Evolutionary conservation across 2,888 invertebrate species (phyloP), one percentile per base, ranked within the genome.

Genomic region (Epinotia ramella): DNA sequence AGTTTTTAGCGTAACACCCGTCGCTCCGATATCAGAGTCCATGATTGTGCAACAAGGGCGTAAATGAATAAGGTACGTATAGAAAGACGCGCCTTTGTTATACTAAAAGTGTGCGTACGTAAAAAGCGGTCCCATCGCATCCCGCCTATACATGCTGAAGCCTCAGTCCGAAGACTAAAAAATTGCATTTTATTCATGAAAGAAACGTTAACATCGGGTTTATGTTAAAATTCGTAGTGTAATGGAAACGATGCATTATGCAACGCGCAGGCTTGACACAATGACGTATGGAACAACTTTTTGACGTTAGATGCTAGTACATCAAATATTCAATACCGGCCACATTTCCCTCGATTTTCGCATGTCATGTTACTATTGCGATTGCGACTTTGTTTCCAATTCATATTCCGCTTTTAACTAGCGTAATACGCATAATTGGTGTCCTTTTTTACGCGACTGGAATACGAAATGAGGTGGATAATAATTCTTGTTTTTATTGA

Each of bases 241-340:
- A 94, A 94, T 94, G 93, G 91, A 94, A 93, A 92, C 93, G 89
- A 93, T 94, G 90, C 90, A 93, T 94, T 85, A 94, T 94, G 90
- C 91, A 94, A 91, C 80, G 85, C 79, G 84, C 83, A 81, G 82
- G 82, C 83, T 87, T 89, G 92, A 91, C 92, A 93, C 91, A 90
- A 92, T 94, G 93, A 93, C 93, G 89, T 90, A 92, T 91, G 91
- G 90, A 88, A 88, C 88, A 87, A 89, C 85, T 89, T 89, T 89
- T 89, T 89, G 89, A 91, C 87, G 89, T 92, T 92, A 92, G 91
- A 88, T 83, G 85, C 86, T 82, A 81, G 87, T 87, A 88, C 89
- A 87, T 88, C 85, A 88, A 86, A 90, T 88, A 90, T 88, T 87
- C 88, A 89, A 82, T 80, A 83, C 84, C 81, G 82, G 85, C 86